Evolutionary conservation across 2,797 vertebrate species (phyloP), one percentile per base, ranked within the genome.

Genomic region (Cuculus canorus): DNA sequence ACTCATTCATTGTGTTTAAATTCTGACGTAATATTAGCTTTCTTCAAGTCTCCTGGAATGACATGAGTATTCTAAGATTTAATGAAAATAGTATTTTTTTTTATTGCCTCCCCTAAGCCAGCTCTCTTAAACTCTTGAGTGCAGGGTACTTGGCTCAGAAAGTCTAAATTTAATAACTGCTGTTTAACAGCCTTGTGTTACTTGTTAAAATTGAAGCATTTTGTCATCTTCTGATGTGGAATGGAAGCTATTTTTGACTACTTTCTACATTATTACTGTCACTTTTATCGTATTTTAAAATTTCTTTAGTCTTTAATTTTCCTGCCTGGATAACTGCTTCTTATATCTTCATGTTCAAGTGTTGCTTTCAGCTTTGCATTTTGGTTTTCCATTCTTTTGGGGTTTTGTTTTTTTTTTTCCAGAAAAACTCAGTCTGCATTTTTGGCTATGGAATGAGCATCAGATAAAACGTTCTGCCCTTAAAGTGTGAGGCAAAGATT

Each of bases 211-310:
- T 4, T 5, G 60, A 77, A 92, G 37, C 39, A 71, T 93, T 93
- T 94, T 84, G 43, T 90, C 93, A 39, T 50, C 79, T 71, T 82
- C 45, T 82, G 77, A 81, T 80, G 17, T 65, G 60, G 78, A 80
- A 61, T 61, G 24, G 64, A 77, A 89, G 72, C 61, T 66, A 18
- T 54, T 95, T 93, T 85, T 76, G 71, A 84, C 64, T 41, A 32
- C 35, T 75, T 95, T 22, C 54, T 86, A 12, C 9, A 5, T 70
- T 79, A 81, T 70, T 85, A 12, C 54, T 85, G 56, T 85, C 37
- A 56, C 43, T 91, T 89, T 8, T 35, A 45, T 24, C 4, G 3
- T 52, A 47, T 71, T 87, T 61, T 28, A 21, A 91, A 72, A 41
- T 41, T 2, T 27, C 37, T 54, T 73, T 50, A 54, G 65, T 86